A percentile compares a stretch with the other conserved stretches of the same genome.
Conservation (phyloP, 2,113 vertebrate species). For the Mormoops blainvillei region DNA sequence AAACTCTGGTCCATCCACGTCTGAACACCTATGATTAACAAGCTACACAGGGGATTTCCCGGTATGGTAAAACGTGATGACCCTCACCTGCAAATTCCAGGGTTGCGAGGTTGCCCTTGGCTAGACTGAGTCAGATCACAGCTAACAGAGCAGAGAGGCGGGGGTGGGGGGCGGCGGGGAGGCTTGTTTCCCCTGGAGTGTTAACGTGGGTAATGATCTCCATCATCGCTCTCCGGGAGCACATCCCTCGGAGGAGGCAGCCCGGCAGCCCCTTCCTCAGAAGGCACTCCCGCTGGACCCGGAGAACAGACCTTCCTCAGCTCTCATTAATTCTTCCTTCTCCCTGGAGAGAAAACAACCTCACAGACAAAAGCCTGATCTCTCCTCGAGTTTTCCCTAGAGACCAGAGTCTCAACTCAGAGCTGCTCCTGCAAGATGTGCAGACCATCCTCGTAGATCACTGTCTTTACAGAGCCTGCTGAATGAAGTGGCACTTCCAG, state of each 20-base stretch:
- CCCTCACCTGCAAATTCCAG: neutral
- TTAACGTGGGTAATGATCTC: neutral
- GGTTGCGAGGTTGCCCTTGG: neutral
- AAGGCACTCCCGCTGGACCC: neutral
- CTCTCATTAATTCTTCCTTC: constrained; percentile 17
- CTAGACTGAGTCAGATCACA: neutral
- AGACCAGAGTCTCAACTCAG: neutral
- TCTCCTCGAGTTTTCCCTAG: neutral
- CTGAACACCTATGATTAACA: neutral
- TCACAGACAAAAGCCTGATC: neutral
- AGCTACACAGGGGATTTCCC: neutral
- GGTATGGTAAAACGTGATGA: neutral
- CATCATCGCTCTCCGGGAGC: neutral
- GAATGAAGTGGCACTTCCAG: neutral
- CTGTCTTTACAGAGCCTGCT: neutral
- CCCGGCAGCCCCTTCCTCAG: neutral
- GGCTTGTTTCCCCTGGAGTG: neutral
- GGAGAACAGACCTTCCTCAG: neutral
- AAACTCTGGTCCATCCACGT: neutral
- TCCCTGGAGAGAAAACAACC: neutral
- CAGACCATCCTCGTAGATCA: neutral
- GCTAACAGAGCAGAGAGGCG: neutral
- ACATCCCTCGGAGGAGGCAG: neutral
- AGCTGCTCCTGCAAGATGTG: neutral
- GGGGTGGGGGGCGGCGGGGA: too few species aligned